phyloP scores from a whole-genome alignment of 1,140 invertebrate species.

The Cotesia glomerata region DNA sequence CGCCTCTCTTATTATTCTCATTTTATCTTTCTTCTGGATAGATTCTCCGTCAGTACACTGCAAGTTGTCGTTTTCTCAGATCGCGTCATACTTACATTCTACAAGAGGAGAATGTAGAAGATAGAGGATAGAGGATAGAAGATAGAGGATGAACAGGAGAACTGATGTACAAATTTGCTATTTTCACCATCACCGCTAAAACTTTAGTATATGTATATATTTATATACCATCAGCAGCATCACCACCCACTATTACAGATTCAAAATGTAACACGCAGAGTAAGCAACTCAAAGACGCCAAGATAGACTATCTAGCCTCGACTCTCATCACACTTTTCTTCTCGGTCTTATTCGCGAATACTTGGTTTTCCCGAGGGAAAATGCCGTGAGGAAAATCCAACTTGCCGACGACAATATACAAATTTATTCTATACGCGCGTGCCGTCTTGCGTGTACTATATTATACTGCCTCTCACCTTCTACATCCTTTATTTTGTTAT shows the following conservation, averaged over 20 bases:
- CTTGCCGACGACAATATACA: slow-evolving; percentile 39
- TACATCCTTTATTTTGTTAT: not conserved
- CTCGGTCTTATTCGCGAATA: slow-evolving; percentile 15
- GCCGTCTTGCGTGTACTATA: slow-evolving; percentile 26
- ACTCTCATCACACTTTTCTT: slow-evolving; percentile 11
- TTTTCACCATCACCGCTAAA: not conserved
- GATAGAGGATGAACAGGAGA: not conserved
- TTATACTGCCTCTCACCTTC: slow-evolving; percentile 12
- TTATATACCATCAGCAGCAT: slow-evolving; percentile 1
- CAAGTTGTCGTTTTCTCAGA: not conserved
- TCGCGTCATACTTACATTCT: slow-evolving; percentile 11
- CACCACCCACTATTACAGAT: slow-evolving; percentile 33
- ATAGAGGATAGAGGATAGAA: not conserved
- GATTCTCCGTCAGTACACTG: too few species aligned
- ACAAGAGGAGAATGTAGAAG: too few species aligned
- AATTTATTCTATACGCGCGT: slow-evolving; percentile 40
- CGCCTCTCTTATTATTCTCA: not conserved
- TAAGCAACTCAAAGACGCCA: slow-evolving; percentile 38
- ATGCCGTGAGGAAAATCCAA: slow-evolving; percentile 34
- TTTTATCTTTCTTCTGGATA: slow-evolving; percentile 12
- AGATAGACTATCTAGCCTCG: slow-evolving; percentile 32
- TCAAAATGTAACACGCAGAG: slow-evolving; percentile 35
- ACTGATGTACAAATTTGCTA: too few species aligned
- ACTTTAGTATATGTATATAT: not conserved
- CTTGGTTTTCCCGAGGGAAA: slow-evolving; percentile 25